phyloP scores from a whole-genome alignment of 2,113 vertebrate genomes.

The Indri indri region DNA sequence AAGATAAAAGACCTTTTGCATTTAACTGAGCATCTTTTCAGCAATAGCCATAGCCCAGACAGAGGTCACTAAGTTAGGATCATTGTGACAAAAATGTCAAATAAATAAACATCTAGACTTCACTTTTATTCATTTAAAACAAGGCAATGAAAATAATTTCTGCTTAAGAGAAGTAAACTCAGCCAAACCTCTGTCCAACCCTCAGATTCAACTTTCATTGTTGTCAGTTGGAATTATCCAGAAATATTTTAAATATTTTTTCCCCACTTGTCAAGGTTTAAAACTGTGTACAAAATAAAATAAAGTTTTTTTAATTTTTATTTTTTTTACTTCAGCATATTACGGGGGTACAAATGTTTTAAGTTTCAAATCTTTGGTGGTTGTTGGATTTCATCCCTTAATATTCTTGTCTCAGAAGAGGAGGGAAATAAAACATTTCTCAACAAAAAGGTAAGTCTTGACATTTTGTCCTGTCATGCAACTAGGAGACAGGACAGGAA shows the following conservation, averaged over 20 bases:
- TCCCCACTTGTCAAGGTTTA: constrained; percentile 22
- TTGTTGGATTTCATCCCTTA: constrained; percentile 60
- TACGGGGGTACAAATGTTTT: too few species aligned
- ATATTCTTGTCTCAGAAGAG: constrained; percentile 40
- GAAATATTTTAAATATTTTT: neutral
- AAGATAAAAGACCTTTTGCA: neutral
- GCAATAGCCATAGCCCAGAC: neutral
- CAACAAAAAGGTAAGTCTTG: constrained; percentile 48
- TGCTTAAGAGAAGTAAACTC: constrained; percentile 1
- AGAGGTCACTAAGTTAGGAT: constrained; percentile 37
- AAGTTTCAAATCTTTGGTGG: constrained; percentile 29
- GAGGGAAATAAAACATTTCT: constrained; percentile 62
- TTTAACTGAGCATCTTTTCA: neutral
- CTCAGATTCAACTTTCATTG: constrained; percentile 6
- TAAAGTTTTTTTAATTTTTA: neutral
- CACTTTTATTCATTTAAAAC: constrained; percentile 26
- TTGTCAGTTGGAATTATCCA: constrained; percentile 7
- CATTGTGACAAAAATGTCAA: constrained; percentile 52
- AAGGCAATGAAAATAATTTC: constrained; percentile 54
- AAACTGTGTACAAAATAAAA: constrained; percentile 62
- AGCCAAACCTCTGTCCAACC: neutral
- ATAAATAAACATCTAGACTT: constrained; percentile 40
- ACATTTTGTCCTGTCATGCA: neutral
- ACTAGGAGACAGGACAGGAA: neutral
- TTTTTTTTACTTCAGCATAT: too few species aligned